phyloP scores from a whole-genome alignment of 92 coral and sea anemone genomes.

The Anthopleura xanthogrammica region DNA sequence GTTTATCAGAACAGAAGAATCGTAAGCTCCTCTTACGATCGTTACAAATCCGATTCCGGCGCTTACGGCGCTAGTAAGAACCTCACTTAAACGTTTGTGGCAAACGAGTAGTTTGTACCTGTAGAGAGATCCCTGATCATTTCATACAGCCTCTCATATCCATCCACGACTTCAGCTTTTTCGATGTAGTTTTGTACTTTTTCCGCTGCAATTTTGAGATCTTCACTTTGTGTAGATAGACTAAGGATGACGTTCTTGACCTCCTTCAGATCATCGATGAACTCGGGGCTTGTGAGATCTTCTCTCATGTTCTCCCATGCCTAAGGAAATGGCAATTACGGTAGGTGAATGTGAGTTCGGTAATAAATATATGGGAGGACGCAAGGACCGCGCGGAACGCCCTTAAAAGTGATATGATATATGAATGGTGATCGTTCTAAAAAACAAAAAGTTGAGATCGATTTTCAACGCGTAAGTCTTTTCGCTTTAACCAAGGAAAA shows the following conservation, averaged over 20 bases:
- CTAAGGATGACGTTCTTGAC: background rate
- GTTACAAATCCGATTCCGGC: too few species aligned
- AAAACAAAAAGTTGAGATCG: too few species aligned
- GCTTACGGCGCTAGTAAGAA: too few species aligned
- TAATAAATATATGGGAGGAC: background rate
- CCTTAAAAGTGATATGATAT: too few species aligned
- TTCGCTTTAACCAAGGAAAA: too few species aligned
- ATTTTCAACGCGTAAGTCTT: too few species aligned
- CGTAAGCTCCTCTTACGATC: too few species aligned
- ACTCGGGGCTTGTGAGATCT: background rate
- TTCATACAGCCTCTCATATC: background rate
- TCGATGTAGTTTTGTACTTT: background rate
- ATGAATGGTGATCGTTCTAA: too few species aligned
- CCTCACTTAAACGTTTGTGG: too few species aligned
- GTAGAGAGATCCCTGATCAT: background rate
- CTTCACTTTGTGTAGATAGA: background rate
- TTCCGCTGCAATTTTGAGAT: background rate
- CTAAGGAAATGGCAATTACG: background rate
- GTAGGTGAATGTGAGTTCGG: background rate
- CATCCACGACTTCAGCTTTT: background rate
- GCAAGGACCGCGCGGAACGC: too few species aligned
- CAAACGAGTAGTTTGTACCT: background rate
- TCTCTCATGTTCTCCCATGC: constrained; percentile 10
- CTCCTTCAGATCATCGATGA: constrained; percentile 5
- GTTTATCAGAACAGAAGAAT: too few species aligned